A percentile compares a stretch with the other conserved stretches of the same genome.
Evolutionary conservation across 2,797 vertebrate genomes (phyloP).

Genomic region (Vespertilio murinus): DNA sequence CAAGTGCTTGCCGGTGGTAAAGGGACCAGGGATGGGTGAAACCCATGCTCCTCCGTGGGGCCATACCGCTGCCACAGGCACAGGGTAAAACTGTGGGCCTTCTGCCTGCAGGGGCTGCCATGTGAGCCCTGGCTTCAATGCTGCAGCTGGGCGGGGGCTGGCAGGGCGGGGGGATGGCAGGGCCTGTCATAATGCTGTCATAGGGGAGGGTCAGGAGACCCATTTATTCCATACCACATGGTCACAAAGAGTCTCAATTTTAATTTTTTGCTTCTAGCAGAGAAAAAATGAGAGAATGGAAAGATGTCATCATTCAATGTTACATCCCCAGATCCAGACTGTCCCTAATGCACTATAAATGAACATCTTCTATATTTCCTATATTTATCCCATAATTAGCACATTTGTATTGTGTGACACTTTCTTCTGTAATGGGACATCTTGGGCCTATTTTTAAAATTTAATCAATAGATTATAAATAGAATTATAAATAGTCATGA

Average conservation of each 20-base stretch:
- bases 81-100: neutral
- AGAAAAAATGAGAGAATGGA: neutral
- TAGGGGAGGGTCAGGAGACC: neutral
- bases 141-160: no score
- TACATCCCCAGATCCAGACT: neutral
- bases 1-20: neutral
- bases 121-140: neutral
- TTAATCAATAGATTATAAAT: conserved; percentile 11
- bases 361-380: conserved; percentile 19
- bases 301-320: conserved; percentile 9
- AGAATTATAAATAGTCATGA: neutral
- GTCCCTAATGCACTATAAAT: conserved; percentile 7
- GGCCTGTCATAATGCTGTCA: rapidly evolving
- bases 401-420: conserved; percentile 52
- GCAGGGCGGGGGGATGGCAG: neutral
- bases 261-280: neutral
- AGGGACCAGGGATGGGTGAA: neutral
- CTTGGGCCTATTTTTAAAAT: conserved; percentile 48
- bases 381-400: conserved; percentile 52
- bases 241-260: neutral
- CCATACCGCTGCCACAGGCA: neutral
- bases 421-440: neutral
- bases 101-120: neutral
- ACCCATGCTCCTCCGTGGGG: neutral
- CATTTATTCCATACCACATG: neutral